Evolutionary conservation across 2,113 vertebrate species (phyloP), one percentile per base, ranked within the genome.

Genomic region (Phalacrocorax brasilianus): DNA sequence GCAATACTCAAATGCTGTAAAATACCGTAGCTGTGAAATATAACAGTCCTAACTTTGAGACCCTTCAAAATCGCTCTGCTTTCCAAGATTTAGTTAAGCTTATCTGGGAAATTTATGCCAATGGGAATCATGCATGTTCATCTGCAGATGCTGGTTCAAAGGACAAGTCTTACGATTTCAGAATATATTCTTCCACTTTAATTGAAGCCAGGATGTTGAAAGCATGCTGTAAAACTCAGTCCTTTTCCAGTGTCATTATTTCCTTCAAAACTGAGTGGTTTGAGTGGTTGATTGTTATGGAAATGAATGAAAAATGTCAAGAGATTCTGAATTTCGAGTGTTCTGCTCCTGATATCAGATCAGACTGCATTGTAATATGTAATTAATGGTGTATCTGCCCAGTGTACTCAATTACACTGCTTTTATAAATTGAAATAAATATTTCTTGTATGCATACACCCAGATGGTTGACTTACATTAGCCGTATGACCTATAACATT

Each of bases 301-400:
- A 96, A 96, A 94, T 92, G 62, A 91, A 77, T 30, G 53, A 93
- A 92, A 92, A 94, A 94, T 84, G 61, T 87, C 80, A 90, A 94
- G 89, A 92, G 88, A 92, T 85, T 72, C 56, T 79, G 88, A 71
- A 89, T 92, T 86, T 92, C 0, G 0, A 97, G 86, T 93, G 73
- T 85, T 91, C 81, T 91, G 40, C 38, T 91, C 63, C 66, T 38
- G 59, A 44, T 89, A 96, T 44, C 61, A 88, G 86, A 95, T 96
- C 44, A 89, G 91, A 89, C 71, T 79, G 56, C 32, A 95, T 6
- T 90, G 79, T 76, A 88, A 68, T 71, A 82, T 20, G 58, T 92
- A 93, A 96, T 95, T 97, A 95, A 92, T 78, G 33, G 56, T 85
- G 49, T 76, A 90, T 90, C 93, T 92, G 61, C 66, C 68, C 74